phyloP scores from a whole-genome alignment of 2,888 invertebrate genomes.

The Rhogogaster chlorosoma region DNA sequence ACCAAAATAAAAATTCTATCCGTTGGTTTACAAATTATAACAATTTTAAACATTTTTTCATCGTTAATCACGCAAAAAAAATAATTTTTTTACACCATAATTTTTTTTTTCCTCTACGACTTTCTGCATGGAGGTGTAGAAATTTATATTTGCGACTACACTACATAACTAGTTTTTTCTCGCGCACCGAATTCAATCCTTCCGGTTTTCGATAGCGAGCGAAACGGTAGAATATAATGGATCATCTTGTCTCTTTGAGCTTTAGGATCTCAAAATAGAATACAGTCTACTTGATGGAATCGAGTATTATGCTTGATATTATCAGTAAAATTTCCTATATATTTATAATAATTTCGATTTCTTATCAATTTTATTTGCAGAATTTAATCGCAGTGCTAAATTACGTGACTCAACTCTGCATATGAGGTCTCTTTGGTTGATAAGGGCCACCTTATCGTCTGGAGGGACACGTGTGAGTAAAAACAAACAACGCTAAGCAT shows the following conservation, averaged over 20 bases:
- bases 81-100: no score
- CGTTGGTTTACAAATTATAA: no score
- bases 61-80: no score
- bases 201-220: neutral
- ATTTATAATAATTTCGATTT: neutral
- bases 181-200: constrained; percentile 71
- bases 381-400: neutral
- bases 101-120: no score
- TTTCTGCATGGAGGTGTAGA: neutral
- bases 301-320: neutral
- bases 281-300: neutral
- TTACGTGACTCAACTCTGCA: neutral
- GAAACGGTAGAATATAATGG: neutral
- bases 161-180: constrained; percentile 53
- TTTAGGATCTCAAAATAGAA: neutral
- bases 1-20: no score
- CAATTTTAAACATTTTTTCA: no score
- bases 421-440: neutral
- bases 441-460: neutral
- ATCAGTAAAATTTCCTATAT: neutral
- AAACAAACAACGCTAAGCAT: neutral
- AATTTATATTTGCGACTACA: neutral
- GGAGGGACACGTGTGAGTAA: neutral
- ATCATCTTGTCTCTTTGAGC: neutral
- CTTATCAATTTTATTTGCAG: neutral